A percentile compares a stretch with the other conserved stretches of the same genome.
Evolutionary conservation across 2,888 invertebrate species (phyloP).

Genomic region (Lutraria lutraria): DNA sequence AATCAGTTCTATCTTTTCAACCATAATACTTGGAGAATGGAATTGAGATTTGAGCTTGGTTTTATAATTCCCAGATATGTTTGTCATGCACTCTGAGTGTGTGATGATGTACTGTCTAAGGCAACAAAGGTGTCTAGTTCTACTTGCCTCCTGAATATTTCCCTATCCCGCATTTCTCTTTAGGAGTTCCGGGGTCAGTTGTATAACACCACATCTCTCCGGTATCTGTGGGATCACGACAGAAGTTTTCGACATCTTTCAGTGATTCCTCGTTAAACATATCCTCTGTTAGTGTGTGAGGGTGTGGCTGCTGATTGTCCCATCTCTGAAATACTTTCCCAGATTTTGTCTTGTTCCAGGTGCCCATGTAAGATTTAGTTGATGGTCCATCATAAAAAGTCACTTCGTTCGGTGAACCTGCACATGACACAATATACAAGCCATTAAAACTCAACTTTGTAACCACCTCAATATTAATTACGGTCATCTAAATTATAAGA

Average conservation of each 20-base stretch:
- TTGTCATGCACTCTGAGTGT: too few species aligned
- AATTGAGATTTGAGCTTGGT: too few species aligned
- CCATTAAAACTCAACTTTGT: too few species aligned
- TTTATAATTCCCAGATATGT: too few species aligned
- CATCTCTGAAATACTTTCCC: too few species aligned
- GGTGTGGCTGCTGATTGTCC: background rate
- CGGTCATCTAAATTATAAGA: too few species aligned
- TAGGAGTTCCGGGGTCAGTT: background rate
- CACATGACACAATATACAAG: background rate
- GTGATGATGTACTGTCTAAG: background rate
- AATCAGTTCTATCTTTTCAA: too few species aligned
- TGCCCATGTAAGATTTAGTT: background rate
- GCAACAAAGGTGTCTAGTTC: background rate
- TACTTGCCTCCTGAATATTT: conserved; percentile 16
- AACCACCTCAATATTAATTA: too few species aligned
- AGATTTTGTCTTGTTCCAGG: too few species aligned
- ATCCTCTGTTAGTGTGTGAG: background rate
- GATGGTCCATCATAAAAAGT: background rate
- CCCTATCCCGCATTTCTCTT: conserved; percentile 45
- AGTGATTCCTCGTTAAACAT: background rate
- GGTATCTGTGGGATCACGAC: background rate
- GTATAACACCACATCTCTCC: conserved; percentile 55
- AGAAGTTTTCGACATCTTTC: background rate
- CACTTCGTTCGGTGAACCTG: background rate
- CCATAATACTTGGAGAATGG: too few species aligned